Evolutionary conservation across 2,113 vertebrate species (phyloP).

Genomic region (Epinephelus fuscoguttatus): DNA sequence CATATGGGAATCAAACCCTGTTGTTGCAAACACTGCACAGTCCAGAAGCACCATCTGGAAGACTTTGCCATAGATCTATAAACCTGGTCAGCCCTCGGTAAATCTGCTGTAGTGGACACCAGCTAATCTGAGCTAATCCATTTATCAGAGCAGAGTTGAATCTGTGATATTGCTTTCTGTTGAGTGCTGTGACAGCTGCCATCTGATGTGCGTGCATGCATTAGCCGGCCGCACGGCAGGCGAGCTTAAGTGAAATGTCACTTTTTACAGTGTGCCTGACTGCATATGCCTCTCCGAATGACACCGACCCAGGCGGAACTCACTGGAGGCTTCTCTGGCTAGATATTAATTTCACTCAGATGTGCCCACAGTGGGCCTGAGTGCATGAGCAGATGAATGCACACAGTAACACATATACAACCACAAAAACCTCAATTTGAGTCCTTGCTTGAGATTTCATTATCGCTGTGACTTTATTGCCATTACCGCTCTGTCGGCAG

Average conservation of each 20-base stretch:
- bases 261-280: slow-evolving; percentile 64
- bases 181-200: slow-evolving; percentile 43
- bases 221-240: slow-evolving; percentile 15
- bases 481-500: slow-evolving; percentile 44
- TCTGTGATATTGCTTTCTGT: slow-evolving; percentile 50
- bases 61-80: slow-evolving; percentile 4
- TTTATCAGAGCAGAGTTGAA: slow-evolving; percentile 50
- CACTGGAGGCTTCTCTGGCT: slow-evolving; percentile 52
- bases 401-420: slow-evolving; percentile 37
- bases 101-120: slow-evolving; percentile 34
- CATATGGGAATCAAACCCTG: slow-evolving; percentile 16
- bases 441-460: slow-evolving; percentile 65
- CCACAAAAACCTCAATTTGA: slow-evolving; percentile 23
- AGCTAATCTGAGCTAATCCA: slow-evolving; percentile 60
- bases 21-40: background rate
- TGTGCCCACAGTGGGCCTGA: slow-evolving; percentile 45
- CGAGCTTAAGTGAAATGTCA: slow-evolving; percentile 76
- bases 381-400: slow-evolving; percentile 63
- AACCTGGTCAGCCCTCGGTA: background rate
- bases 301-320: slow-evolving; percentile 38
- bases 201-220: slow-evolving; percentile 39
- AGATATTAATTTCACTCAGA: slow-evolving; percentile 74
- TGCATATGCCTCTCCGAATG: slow-evolving; percentile 46
- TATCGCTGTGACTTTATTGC: slow-evolving; percentile 68
- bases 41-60: slow-evolving; percentile 21